Percentiles rank a stretch among this genome's conserved stretches.
These are phyloP conservation scores for Nemotelus pantherinus DNA, from an alignment of 2,888 invertebrate species.

Conservation along the genomic window DNA sequence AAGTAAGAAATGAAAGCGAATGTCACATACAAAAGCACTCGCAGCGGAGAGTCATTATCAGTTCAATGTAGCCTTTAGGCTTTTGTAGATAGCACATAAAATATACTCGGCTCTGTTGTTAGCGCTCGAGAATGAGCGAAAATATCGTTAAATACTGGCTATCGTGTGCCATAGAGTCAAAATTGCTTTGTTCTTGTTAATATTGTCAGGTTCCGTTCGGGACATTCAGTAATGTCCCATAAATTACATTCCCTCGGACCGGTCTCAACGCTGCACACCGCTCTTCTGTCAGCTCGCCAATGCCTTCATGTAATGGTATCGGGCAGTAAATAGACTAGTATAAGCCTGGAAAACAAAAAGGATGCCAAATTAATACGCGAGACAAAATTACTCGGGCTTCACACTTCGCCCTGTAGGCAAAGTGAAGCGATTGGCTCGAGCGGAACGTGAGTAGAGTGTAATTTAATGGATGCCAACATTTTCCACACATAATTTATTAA, in stretches of 20 bases:
- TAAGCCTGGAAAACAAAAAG: conserved; percentile 14
- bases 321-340: conserved; percentile 9
- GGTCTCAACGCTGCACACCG: background rate
- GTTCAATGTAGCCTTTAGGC: conserved; percentile 20
- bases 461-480: conserved; percentile 51
- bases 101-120: conserved; percentile 13
- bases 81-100: conserved; percentile 1
- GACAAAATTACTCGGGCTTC: background rate
- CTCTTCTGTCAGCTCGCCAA: background rate
- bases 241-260: conserved; percentile 34
- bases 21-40: conserved; percentile 4
- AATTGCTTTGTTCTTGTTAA: conserved; percentile 44
- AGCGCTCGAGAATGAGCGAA: conserved; percentile 21
- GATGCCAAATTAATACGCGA: conserved; percentile 23
- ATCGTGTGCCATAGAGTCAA: conserved; percentile 5
- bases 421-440: background rate
- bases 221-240: conserved; percentile 35
- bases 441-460: conserved; percentile 1
- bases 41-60: conserved; percentile 16
- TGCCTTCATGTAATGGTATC: conserved; percentile 7
- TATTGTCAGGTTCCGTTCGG: conserved; percentile 26
- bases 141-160: conserved; percentile 36
- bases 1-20: background rate
- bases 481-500: conserved; percentile 51
- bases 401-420: background rate